phyloP scores from a whole-genome alignment of 2,113 vertebrate species.

The Columba janthina region DNA sequence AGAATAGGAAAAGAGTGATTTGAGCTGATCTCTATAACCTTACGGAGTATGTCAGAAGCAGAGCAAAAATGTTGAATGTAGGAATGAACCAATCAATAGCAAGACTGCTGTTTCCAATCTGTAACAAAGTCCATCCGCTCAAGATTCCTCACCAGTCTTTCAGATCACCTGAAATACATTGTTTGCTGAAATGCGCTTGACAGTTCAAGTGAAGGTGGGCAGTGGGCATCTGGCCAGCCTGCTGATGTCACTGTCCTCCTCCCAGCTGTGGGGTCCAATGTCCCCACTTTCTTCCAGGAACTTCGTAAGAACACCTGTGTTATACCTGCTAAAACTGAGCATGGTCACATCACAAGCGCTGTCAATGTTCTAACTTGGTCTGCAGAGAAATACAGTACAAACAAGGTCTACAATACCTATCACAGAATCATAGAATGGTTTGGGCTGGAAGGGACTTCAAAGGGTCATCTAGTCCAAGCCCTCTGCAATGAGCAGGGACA shows the following conservation, averaged over 20 bases:
- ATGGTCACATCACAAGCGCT: background rate
- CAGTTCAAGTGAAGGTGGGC: rapidly evolving
- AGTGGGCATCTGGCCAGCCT: background rate
- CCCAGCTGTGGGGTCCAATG: no score
- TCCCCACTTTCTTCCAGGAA: background rate
- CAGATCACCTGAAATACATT: background rate
- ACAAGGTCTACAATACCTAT: background rate
- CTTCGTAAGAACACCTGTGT: background rate
- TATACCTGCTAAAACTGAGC: background rate
- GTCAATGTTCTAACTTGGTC: background rate
- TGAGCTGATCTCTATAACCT: background rate
- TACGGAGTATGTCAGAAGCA: background rate
- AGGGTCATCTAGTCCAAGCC: background rate
- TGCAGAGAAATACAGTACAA: background rate
- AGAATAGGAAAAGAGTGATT: background rate
- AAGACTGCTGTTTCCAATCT: background rate
- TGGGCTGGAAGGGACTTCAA: background rate
- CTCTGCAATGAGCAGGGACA: background rate
- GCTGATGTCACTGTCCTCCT: background rate
- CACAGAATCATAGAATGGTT: background rate
- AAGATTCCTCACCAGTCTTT: background rate
- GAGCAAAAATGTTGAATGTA: background rate
- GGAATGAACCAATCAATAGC: background rate
- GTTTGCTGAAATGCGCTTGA: background rate
- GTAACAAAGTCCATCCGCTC: background rate